Base-by-base conservation (phyloP, 2,888 invertebrate species). In the Allolobophora icterica region DNA sequence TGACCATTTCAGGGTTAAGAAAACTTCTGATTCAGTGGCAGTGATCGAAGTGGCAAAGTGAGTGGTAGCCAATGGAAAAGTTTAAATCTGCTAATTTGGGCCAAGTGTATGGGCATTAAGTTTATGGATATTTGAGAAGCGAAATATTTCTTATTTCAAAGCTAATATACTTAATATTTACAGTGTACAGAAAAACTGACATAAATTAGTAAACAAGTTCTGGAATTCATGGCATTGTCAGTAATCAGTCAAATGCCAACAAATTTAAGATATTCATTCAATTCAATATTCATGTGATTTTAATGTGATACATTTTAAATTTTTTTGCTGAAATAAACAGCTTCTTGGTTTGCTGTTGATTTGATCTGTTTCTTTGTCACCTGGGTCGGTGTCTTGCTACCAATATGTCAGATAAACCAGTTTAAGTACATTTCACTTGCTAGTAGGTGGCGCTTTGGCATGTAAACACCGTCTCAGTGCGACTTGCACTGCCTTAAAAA, bases 1-100 rank as follows among this genome's bases (percentile, higher is more conserved):
- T 34, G 91, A 91, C 52, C 52, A 52, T 15, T 93, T 92, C 90
- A 38, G 3, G 11, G 92, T 91, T 21, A 83, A 42, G 71, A 90
- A 89, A 17, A 71, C 38, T 21, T n/a, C 40, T n/a, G 52, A 89
- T 52, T 84, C 90, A 8, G 19, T 52, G 40, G 90, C 71, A 11
- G 15, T 71, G 35, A 45, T 91, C 84, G 17, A 83, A 21, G 91
- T 90, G n/a, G 84, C 87, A 87, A 84, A 40, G 90, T 91, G 71
- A 35, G 89, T 91, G 71, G 71, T 71, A 71, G 71, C 11, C 71
- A n/a, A 11, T 6, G 71, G n/a, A 71, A n/a, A 5, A 52, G 52
- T 52, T 52, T 52, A 21, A 52, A 52, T 24, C 11, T 5, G 1
- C 1, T n/a, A 71, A 71, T 71, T n/a, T 71, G 8, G 13, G 45